These are phyloP conservation scores for Echiichthys vipera DNA, from an alignment of 2,797 vertebrate genomes.

Conservation along the genomic window DNA sequence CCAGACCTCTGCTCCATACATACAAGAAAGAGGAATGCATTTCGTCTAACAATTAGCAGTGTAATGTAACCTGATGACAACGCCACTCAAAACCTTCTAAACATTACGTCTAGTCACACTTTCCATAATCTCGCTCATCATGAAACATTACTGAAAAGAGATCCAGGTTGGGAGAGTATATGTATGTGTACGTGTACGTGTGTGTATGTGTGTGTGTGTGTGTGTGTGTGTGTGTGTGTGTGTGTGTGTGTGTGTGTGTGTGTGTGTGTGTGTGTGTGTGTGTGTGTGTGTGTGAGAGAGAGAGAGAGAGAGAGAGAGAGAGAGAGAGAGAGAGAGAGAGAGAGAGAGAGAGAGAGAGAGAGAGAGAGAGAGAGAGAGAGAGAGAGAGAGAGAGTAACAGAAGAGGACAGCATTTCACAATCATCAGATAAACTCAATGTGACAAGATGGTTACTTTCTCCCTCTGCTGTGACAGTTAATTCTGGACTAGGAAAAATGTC, in stretches of 20 bases:
- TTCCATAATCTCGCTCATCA: constrained; percentile 89
- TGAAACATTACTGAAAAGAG: constrained; percentile 86
- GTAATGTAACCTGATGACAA: constrained; percentile 62
- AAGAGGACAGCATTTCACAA: constrained; percentile 75
- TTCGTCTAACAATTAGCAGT: constrained; percentile 47
- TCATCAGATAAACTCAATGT: constrained; percentile 89
- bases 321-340: neutral
- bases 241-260: neutral
- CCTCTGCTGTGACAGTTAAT: constrained; percentile 96
- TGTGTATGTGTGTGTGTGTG: neutral
- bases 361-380: constrained; percentile 9
- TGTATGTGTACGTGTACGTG: constrained; percentile 19
- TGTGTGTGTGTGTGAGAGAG: no score
- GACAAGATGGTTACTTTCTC: constrained; percentile 95
- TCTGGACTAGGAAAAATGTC: constrained; percentile 96
- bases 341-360: neutral
- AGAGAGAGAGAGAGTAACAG: constrained; percentile 36
- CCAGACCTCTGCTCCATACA: constrained; percentile 32
- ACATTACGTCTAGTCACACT: constrained; percentile 70
- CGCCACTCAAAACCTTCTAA: constrained; percentile 52
- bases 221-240: constrained; percentile 1
- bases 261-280: no score
- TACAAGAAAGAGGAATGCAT: constrained; percentile 28
- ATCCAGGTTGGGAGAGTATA: constrained; percentile 60
- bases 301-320: neutral